A percentile compares a stretch with the other conserved stretches of the same genome.
These are phyloP conservation scores for Indicator maculatus DNA, from an alignment of 2,113 vertebrate species.

Conservation along the genomic window DNA sequence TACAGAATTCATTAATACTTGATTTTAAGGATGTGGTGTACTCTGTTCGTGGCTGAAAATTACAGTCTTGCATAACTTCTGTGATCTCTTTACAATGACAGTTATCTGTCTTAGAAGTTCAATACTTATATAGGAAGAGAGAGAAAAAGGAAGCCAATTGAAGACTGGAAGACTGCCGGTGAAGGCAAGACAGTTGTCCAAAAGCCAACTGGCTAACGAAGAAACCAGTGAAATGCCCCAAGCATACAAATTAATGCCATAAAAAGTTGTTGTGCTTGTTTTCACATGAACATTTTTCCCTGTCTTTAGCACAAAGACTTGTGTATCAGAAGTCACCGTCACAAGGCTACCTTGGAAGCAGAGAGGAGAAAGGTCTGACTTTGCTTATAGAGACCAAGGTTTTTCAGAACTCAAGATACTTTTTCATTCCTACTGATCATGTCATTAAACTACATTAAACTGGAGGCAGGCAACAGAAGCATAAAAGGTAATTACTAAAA, in stretches of 20 bases:
- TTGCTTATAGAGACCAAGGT: neutral
- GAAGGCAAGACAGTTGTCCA: neutral
- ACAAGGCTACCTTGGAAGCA: neutral
- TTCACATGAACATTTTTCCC: neutral
- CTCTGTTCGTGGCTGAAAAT: constrained; percentile 14
- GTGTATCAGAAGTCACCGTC: neutral
- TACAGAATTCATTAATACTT: constrained; percentile 28
- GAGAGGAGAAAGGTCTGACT: neutral
- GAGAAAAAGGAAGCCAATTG: neutral
- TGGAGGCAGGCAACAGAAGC: neutral
- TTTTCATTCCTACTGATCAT: neutral
- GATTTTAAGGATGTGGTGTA: constrained; percentile 26
- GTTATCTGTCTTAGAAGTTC: neutral
- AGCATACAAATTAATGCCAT: neutral
- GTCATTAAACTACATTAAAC: neutral
- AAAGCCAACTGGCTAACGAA: neutral
- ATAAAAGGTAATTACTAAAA: neutral
- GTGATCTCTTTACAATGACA: constrained; percentile 20
- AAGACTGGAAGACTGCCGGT: neutral
- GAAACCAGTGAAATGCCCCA: neutral
- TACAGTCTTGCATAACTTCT: constrained; percentile 13
- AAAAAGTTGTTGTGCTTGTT: neutral
- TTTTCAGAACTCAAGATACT: neutral
- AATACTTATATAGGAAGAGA: constrained; percentile 6
- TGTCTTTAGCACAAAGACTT: neutral